These are phyloP conservation scores for Dermolepida albohirtum DNA, from an alignment of 2,888 invertebrate species.

Conservation along the genomic window DNA sequence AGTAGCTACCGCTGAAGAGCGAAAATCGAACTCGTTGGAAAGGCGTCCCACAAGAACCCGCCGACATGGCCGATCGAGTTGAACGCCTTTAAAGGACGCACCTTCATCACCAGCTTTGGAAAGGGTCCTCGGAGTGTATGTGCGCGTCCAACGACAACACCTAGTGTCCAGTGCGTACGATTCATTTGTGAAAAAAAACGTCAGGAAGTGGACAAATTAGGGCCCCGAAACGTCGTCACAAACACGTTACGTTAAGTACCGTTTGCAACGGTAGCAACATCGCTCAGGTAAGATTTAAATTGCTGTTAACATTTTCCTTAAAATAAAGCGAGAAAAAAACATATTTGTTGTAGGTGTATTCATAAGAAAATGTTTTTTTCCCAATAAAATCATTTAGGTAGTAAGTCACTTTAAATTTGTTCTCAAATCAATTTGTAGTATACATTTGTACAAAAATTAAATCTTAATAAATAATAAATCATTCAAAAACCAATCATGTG, in stretches of 20 bases:
- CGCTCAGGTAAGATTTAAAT: constrained; percentile 35
- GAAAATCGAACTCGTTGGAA: constrained; percentile 43
- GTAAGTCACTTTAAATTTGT: too few relatives aligned
- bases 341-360: too few relatives aligned
- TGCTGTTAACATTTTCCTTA: too few relatives aligned
- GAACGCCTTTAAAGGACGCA: constrained; percentile 20
- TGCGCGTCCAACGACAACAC: constrained; percentile 38
- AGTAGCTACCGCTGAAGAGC: neutral
- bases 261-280: constrained; percentile 26
- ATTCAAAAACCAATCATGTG: too few relatives aligned
- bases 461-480: too few relatives aligned
- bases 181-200: too few relatives aligned
- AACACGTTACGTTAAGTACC: constrained; percentile 20
- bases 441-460: too few relatives aligned
- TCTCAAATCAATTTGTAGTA: too few relatives aligned
- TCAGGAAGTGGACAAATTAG: constrained; percentile 1
- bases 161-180: constrained; percentile 29
- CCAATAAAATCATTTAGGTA: too few relatives aligned
- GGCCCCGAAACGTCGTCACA: constrained; percentile 25
- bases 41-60: constrained; percentile 1
- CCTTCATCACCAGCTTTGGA: constrained; percentile 40
- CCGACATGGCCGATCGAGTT: constrained; percentile 6
- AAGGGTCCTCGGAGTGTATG: constrained; percentile 45
- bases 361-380: too few relatives aligned
- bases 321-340: too few relatives aligned